Evolutionary conservation across 2,797 vertebrate genomes (phyloP).

Genomic region (Sebastes cheni): DNA sequence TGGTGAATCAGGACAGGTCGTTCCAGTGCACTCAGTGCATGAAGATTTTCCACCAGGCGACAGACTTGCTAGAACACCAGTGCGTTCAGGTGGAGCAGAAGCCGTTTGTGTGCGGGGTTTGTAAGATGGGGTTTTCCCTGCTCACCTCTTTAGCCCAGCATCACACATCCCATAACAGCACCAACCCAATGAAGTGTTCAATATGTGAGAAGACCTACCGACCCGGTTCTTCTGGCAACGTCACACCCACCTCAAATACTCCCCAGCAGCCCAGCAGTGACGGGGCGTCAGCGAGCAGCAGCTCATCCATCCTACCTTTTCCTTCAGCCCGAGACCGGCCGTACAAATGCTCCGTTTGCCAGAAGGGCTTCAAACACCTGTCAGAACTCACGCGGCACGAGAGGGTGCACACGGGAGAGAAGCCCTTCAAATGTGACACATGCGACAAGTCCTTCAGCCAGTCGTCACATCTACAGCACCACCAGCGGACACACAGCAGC

Average conservation of each 20-base stretch:
- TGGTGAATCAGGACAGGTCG: conserved; percentile 93
- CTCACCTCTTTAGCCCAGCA: conserved; percentile 96
- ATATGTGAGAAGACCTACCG: conserved; percentile 98
- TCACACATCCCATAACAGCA: conserved; percentile 92
- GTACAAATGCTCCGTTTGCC: conserved; percentile 95
- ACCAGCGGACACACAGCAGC: conserved; percentile 96
- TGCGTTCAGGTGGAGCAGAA: conserved; percentile 98
- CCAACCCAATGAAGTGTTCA: conserved; percentile 93
- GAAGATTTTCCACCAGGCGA: conserved; percentile 98
- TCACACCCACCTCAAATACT: conserved; percentile 74
- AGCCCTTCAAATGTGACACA: conserved; percentile 95
- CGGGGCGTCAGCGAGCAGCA: conserved; percentile 75
- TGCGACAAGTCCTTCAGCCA: conserved; percentile 99
- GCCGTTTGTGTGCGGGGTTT: conserved; percentile 96
- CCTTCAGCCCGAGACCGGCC: conserved; percentile 88
- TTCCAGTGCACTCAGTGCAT: conserved; percentile 99
- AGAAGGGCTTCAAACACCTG: conserved; percentile 97
- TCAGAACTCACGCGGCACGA: conserved; percentile 95
- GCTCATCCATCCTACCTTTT: conserved; percentile 75
- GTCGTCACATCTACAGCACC: conserved; percentile 96
- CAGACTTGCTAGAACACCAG: conserved; percentile 95
- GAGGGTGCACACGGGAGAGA: conserved; percentile 96
- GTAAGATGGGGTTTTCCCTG: conserved; percentile 99
- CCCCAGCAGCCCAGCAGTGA: conserved; percentile 76
- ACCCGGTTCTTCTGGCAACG: conserved; percentile 81